Evolutionary conservation across 2,888 invertebrate genomes (phyloP), one percentile per base, ranked within the genome.

Genomic region (Drosophila mayaguana): DNA sequence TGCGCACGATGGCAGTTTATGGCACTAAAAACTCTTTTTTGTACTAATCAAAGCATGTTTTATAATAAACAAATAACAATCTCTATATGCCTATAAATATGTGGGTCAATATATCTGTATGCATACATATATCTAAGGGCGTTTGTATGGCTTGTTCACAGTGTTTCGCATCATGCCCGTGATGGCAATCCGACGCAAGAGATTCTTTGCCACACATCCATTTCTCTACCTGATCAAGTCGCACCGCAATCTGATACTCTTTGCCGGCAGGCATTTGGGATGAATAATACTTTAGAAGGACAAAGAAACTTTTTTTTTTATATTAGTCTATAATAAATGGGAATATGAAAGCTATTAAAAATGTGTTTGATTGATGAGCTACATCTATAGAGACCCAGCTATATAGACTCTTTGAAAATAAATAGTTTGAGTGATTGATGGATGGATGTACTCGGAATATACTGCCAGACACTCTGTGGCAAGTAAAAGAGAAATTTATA

Each of bases 111-210:
- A 34, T 38, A 12, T 14, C 3, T 22, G 22, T 22, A 36, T 51
- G 22, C 45, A 11, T 9, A 28, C 28, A 5, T 2, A 28, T 28
- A 28, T 28, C 28, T 28, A 40, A 56, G 46, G 11, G 20, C 11
- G n/a, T 51, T 54, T 34, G 32, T 32, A 34, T 62, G 22, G 18
- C 28, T 48, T 64, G 14, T 71, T 36, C 56, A 53, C 77, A 88
- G 87, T 61, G 50, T 62, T 88, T 22, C 81, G 83, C 42, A 68
- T 88, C 20, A 88, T 89, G 78, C 68, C 80, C n/a, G 61, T 89
- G 5, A 63, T 67, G 63, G 73, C 40, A 2, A 34, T 75, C 9
- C 66, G 68, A 8, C 78, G 81, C 9, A 70, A 63, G 45, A 65
- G 46, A 14, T 89, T 89, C 59, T 51, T 57, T 61, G 89, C 78